phyloP scores from a whole-genome alignment of 1,140 invertebrate genomes.

The Bombus balteatus region DNA sequence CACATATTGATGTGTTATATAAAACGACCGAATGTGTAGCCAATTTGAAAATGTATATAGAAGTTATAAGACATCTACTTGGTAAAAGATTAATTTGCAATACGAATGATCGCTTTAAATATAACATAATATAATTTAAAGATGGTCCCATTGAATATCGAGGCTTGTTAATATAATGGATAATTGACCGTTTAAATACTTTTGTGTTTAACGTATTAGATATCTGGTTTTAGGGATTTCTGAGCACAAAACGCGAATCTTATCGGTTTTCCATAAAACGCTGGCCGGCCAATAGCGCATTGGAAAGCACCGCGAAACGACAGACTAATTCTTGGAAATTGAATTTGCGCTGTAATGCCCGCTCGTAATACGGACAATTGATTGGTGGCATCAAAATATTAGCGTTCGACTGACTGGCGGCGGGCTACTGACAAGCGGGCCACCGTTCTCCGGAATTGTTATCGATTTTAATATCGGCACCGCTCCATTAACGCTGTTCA shows the following conservation, averaged over 20 bases:
- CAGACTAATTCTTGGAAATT: conserved; percentile 35
- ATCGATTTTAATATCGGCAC: conserved; percentile 47
- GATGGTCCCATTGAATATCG: no score
- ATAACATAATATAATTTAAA: no score
- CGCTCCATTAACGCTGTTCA: conserved; percentile 17
- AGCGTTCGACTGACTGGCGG: conserved; percentile 28
- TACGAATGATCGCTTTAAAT: no score
- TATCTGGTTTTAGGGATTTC: not conserved
- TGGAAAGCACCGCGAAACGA: not conserved
- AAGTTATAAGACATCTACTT: no score
- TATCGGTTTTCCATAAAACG: not conserved
- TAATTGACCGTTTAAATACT: no score
- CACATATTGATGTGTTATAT: no score
- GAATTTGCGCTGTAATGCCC: conserved; percentile 12
- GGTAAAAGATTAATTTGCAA: no score
- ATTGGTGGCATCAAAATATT: conserved; percentile 44
- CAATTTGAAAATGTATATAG: no score
- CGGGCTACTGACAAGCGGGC: conserved; percentile 15
- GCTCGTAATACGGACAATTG: conserved; percentile 38
- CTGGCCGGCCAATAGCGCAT: not conserved
- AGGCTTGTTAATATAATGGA: no score
- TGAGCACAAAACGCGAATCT: not conserved
- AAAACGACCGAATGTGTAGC: no score
- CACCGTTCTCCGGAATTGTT: conserved; percentile 29
- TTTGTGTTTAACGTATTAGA: no score